Evolutionary conservation across 2,888 invertebrate genomes (phyloP), one percentile per base, ranked within the genome.

Genomic region (Drosophila limbata): DNA sequence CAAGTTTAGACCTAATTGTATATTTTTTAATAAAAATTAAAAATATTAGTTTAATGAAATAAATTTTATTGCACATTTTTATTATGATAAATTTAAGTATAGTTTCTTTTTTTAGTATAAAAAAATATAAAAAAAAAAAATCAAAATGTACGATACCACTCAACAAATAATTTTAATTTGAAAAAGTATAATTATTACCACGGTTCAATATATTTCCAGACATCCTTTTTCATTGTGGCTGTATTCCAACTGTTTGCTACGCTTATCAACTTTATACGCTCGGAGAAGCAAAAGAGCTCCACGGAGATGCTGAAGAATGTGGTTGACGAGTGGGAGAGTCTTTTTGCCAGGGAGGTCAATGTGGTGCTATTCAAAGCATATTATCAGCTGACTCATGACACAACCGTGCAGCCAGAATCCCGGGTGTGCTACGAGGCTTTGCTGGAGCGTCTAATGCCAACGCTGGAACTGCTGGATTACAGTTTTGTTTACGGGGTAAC

Each of bases 301-400:
- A 91, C 92, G 0, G 78, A 89, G 70, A 70, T 92, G 40, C 75
- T 90, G 2, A 82, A 78, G 44, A 91, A 80, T 71, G 62, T 92
- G 72, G 81, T 87, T 28, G 93, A 94, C 57, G 97, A 97, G 93
- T 97, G 97, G 97, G 92, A 93, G 53, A 95, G 96, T 91, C 94
- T 97, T 60, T 96, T 97, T 93, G 94, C 94, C 67, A 94, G 94
- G 56, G 95, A 95, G 78, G 92, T 95, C 2, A 91, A 91, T 77
- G 76, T 92, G 39, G 89, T 92, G 42, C 56, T 93, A 1, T 91
- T 93, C 35, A 91, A 91, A 77, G 76, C 88, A 3, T 92, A 86
- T 67, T 89, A 89, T 50, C 75, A 72, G 15, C 71, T 92, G 10
- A 84, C 85, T 53, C 74, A 88, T 21, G 60, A 81, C 47, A 3